Evolutionary conservation across 2,113 vertebrate species (phyloP).

Genomic region (Chaetops frenatus): DNA sequence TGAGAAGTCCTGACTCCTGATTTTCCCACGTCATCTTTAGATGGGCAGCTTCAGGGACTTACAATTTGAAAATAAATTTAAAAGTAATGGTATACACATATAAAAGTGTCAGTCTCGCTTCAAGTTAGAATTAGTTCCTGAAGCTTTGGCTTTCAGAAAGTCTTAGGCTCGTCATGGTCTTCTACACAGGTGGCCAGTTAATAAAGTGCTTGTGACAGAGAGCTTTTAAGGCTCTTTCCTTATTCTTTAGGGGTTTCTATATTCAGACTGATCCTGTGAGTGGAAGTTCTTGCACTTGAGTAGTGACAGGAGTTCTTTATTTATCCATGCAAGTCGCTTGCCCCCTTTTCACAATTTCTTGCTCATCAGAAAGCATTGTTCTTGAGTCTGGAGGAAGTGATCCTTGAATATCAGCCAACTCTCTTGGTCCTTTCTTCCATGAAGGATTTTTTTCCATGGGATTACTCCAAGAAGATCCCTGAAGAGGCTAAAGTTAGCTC

Average conservation of each 20-base stretch:
- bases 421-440: background rate
- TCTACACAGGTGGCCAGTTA: background rate
- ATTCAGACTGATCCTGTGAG: background rate
- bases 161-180: background rate
- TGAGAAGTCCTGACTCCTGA: background rate
- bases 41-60: background rate
- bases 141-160: background rate
- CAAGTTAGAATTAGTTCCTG: background rate
- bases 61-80: background rate
- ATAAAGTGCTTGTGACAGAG: background rate
- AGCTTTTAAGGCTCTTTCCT: background rate
- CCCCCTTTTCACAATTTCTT: background rate
- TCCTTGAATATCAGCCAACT: background rate
- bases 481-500: background rate
- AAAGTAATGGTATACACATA: background rate
- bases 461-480: background rate
- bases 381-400: background rate
- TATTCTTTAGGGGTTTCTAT: background rate
- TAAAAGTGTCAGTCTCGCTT: background rate
- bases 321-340: background rate
- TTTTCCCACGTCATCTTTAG: background rate
- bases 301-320: background rate
- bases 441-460: background rate
- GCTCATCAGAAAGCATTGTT: background rate
- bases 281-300: background rate